Percentiles rank a stretch among this genome's conserved stretches.
phyloP scores from a whole-genome alignment of 2,888 invertebrate species.

The Diaperis boleti region DNA sequence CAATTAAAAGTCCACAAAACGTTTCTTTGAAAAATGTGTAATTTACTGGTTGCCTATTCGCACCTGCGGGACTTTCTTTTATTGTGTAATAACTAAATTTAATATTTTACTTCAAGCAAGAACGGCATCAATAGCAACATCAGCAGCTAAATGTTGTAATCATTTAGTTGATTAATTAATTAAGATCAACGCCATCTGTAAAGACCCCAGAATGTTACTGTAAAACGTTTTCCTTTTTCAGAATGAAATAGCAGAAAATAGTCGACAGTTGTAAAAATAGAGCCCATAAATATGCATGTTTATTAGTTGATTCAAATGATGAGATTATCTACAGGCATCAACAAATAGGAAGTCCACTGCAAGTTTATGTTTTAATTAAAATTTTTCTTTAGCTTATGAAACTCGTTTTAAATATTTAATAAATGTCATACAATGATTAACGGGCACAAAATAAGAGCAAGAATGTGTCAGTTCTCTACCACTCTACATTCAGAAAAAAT shows the following conservation, averaged over 20 bases:
- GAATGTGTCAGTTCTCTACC: constrained; percentile 33
- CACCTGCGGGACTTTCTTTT: no score
- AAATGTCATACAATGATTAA: constrained; percentile 35
- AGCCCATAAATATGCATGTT: constrained; percentile 21
- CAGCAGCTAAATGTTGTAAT: not conserved
- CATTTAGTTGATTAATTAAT: constrained; percentile 16
- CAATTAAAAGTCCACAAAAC: constrained; percentile 1
- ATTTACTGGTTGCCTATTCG: constrained; percentile 8
- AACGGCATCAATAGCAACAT: not conserved
- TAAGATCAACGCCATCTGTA: constrained; percentile 4
- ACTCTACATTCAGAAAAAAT: constrained; percentile 20
- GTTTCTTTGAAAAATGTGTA: not conserved
- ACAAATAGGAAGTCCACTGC: constrained; percentile 29
- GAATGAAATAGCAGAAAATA: not conserved
- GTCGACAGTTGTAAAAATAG: constrained; percentile 7
- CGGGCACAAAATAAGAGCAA: constrained; percentile 20
- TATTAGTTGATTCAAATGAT: constrained; percentile 21
- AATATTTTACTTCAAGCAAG: no score
- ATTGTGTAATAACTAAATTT: no score
- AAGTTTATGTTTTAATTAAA: constrained; percentile 31
- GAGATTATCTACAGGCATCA: constrained; percentile 23
- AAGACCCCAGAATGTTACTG: constrained; percentile 14
- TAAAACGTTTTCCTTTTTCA: constrained; percentile 18
- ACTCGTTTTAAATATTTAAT: constrained; percentile 33
- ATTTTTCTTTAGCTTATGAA: constrained; percentile 27